Conservation (phyloP, 64 coral and sea anemone species). For the Montipora foliosa region DNA sequence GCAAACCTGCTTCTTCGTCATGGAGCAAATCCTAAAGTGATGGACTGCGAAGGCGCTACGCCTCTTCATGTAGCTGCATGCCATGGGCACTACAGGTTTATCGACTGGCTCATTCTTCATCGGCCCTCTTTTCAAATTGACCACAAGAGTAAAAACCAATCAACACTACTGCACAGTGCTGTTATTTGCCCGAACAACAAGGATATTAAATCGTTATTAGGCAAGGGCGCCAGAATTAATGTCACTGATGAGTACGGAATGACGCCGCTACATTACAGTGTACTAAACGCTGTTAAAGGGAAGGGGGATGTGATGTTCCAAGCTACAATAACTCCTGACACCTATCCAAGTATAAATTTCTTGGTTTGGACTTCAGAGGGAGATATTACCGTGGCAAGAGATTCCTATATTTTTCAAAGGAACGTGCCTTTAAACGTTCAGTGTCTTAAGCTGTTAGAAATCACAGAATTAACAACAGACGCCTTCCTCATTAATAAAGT, state of each 20-base stretch:
- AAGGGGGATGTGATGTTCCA: not conserved
- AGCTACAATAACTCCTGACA: not conserved
- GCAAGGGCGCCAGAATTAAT: not conserved
- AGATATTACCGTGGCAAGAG: not conserved
- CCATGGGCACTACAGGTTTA: conserved; percentile 39
- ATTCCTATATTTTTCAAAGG: not conserved
- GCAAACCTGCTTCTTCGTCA: conserved; percentile 10
- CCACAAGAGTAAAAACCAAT: conserved; percentile 43
- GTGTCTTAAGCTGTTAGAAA: not conserved
- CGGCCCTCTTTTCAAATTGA: not conserved
- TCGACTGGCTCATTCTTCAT: conserved; percentile 28
- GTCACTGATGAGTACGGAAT: conserved; percentile 25
- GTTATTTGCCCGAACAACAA: conserved; percentile 32
- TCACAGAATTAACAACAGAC: not conserved
- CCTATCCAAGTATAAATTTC: not conserved
- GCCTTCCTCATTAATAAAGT: not conserved
- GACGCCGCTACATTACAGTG: conserved; percentile 51
- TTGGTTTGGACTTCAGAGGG: not conserved
- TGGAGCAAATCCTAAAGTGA: not conserved
- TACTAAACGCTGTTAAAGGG: not conserved
- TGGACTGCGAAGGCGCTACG: conserved; percentile 17
- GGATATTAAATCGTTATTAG: not conserved
- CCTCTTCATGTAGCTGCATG: conserved; percentile 71
- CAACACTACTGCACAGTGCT: conserved; percentile 29
- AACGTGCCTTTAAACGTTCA: not conserved